A percentile compares a stretch with the other conserved stretches of the same genome.
Evolutionary conservation across 2,888 invertebrate species (phyloP).

Genomic region (Morpho helenor): DNA sequence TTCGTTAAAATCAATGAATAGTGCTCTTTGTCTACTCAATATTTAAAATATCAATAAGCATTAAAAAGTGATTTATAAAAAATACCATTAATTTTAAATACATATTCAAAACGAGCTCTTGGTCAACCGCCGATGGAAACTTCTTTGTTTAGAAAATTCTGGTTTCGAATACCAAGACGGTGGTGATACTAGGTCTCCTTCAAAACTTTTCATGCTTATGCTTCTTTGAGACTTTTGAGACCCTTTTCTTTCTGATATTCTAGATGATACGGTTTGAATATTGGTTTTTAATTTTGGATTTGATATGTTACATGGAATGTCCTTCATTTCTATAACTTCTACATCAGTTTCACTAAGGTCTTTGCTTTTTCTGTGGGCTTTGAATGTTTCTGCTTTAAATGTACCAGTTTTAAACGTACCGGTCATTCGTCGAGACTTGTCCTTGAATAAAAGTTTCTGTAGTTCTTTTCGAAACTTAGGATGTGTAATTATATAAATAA

Average conservation of each 20-base stretch:
- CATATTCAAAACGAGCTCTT: conserved; percentile 36
- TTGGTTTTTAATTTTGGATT: conserved; percentile 30
- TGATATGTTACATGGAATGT: conserved; percentile 57
- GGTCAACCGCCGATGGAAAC: conserved; percentile 63
- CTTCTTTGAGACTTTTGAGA: conserved; percentile 52
- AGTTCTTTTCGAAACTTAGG: conserved; percentile 85
- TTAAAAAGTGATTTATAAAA: too few relatives aligned
- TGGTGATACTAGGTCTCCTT: conserved; percentile 57
- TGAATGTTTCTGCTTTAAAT: conserved; percentile 45
- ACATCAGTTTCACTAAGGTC: conserved; percentile 72
- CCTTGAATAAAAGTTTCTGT: conserved; percentile 58
- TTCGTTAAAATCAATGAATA: too few relatives aligned
- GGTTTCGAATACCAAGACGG: conserved; percentile 78
- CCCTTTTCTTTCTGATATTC: conserved; percentile 48
- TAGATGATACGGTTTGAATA: conserved; percentile 55
- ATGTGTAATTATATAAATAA: conserved; percentile 88
- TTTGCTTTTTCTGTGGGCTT: conserved; percentile 55
- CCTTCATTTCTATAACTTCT: conserved; percentile 75
- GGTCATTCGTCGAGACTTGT: conserved; percentile 59
- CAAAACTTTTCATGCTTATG: conserved; percentile 60
- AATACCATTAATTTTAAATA: too few relatives aligned
- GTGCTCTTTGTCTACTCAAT: too few relatives aligned
- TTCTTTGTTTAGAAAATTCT: conserved; percentile 69
- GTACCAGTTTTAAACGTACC: conserved; percentile 59
- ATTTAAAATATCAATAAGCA: too few relatives aligned